phyloP scores from a whole-genome alignment of 2,888 invertebrate species.

The Junonia oenone region DNA sequence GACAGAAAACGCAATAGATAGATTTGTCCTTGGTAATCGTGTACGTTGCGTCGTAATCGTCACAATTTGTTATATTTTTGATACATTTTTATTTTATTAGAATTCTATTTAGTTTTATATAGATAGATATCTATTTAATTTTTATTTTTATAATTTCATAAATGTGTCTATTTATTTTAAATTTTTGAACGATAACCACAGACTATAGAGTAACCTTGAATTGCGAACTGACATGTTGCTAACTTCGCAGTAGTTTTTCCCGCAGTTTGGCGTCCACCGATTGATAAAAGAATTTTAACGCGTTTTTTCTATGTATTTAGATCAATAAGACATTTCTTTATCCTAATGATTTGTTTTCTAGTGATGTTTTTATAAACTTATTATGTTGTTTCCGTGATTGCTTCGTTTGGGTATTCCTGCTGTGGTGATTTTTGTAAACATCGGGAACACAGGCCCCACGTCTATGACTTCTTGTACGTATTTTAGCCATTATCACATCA shows the following conservation, averaged over 20 bases:
- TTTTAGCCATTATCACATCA: slow-evolving; percentile 57
- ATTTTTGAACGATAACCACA: slow-evolving; percentile 26
- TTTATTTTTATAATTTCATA: not conserved
- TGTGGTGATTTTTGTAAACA: slow-evolving; percentile 73
- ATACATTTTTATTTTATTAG: not conserved
- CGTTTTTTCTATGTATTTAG: slow-evolving; percentile 69
- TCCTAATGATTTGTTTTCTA: slow-evolving; percentile 47
- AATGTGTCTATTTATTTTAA: not conserved
- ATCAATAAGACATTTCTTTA: slow-evolving; percentile 48
- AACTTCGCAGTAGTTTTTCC: slow-evolving; percentile 77
- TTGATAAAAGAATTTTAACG: slow-evolving; percentile 61
- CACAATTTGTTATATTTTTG: too few species aligned
- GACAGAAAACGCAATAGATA: too few species aligned
- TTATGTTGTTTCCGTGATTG: slow-evolving; percentile 62
- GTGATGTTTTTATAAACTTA: slow-evolving; percentile 53
- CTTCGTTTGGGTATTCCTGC: slow-evolving; percentile 51
- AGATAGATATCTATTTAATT: not conserved
- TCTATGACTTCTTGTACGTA: slow-evolving; percentile 78
- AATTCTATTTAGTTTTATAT: not conserved
- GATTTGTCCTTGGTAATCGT: too few species aligned
- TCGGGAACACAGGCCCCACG: slow-evolving; percentile 72
- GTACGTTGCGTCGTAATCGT: too few species aligned
- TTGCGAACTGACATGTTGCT: slow-evolving; percentile 37
- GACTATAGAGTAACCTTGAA: slow-evolving; percentile 31
- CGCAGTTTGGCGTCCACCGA: slow-evolving; percentile 77